Conservation (phyloP, 2,888 invertebrate species). For the Ellobium chinense region DNA sequence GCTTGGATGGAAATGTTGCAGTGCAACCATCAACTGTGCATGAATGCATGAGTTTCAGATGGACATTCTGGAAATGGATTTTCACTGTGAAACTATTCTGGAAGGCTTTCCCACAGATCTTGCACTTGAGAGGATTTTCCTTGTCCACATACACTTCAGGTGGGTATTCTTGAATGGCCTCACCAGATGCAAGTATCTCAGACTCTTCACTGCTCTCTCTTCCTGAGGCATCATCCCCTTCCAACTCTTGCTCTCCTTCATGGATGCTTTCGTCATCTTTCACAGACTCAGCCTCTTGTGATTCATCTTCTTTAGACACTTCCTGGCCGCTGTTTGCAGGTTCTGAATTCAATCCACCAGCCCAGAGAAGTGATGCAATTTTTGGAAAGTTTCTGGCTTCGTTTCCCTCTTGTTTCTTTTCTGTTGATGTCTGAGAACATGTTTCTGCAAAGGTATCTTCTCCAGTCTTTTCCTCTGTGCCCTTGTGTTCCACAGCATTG, state of each 20-base stretch:
- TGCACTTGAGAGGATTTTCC: conserved; percentile 93
- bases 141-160: conserved; percentile 92
- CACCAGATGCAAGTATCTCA: conserved; percentile 52
- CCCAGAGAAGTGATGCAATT: conserved; percentile 57
- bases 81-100: conserved; percentile 95
- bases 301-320: conserved; percentile 31
- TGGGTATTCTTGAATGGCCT: conserved; percentile 51
- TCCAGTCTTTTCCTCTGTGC: background rate
- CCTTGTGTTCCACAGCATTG: background rate
- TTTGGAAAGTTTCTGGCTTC: conserved; percentile 57
- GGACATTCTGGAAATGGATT: conserved; percentile 96
- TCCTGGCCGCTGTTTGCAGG: background rate
- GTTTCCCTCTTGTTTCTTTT: conserved; percentile 22
- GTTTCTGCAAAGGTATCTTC: background rate
- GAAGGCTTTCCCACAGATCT: conserved; percentile 94
- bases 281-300: conserved; percentile 25
- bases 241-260: conserved; percentile 42
- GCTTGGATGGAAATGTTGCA: conserved; percentile 95
- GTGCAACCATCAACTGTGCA: conserved; percentile 97
- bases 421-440: background rate
- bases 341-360: conserved; percentile 14
- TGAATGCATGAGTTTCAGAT: conserved; percentile 96
- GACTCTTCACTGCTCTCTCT: conserved; percentile 23
- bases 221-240: conserved; percentile 42
- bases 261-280: conserved; percentile 48